Percentiles rank a stretch among this genome's conserved stretches.
These are phyloP conservation scores for Sitodiplosis mosellana DNA, from an alignment of 1,140 invertebrate genomes.

Conservation along the genomic window DNA sequence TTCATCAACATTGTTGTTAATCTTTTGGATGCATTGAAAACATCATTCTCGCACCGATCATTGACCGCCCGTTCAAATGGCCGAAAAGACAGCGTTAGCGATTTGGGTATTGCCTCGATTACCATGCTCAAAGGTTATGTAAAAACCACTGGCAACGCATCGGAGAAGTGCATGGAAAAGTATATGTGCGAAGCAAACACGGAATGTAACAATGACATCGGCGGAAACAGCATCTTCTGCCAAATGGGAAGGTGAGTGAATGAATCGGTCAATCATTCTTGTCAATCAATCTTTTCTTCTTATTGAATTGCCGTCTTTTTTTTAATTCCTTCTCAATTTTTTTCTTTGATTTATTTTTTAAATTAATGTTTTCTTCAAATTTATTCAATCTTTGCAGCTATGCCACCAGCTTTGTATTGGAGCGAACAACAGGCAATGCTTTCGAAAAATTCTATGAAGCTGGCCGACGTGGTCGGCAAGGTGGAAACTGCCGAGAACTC, in stretches of 20 bases:
- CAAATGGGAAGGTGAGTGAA: constrained; percentile 74
- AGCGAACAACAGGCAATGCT: constrained; percentile 47
- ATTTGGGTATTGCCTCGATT: constrained; percentile 67
- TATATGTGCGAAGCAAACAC: constrained; percentile 75
- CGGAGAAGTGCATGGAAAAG: constrained; percentile 61
- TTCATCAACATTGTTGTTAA: constrained; percentile 82
- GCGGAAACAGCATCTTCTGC: constrained; percentile 70
- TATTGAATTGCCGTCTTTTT: no score
- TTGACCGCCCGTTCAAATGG: constrained; percentile 61
- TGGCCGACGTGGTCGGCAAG: constrained; percentile 59
- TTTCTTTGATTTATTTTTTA: not conserved
- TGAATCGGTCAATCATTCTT: no score
- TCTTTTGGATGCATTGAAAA: constrained; percentile 72
- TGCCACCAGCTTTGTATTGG: constrained; percentile 63
- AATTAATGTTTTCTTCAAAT: not conserved
- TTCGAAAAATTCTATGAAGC: constrained; percentile 71
- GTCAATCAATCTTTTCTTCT: no score
- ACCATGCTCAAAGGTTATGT: constrained; percentile 78
- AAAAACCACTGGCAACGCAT: constrained; percentile 56
- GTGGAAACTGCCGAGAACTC: constrained; percentile 53
- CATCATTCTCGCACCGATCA: constrained; percentile 77
- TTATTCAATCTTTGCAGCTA: constrained; percentile 37
- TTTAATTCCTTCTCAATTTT: not conserved
- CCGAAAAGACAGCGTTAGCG: constrained; percentile 65
- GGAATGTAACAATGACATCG: constrained; percentile 67